Conservation (phyloP, 2,113 vertebrate genomes). For the Crotalus horridus region DNA sequence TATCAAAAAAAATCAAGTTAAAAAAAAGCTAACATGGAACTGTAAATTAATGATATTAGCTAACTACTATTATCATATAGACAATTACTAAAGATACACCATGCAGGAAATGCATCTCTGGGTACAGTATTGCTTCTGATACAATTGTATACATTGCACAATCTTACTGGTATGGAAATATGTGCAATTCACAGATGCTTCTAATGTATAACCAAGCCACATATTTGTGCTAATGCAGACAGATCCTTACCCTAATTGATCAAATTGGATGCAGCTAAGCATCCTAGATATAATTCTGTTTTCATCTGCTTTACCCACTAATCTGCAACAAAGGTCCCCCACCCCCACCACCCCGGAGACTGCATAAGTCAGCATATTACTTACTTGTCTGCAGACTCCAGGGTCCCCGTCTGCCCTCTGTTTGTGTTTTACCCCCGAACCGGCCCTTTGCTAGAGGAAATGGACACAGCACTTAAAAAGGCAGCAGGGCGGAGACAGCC, state of each 20-base stretch:
- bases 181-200: background rate
- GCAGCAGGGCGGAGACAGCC: constrained; percentile 34
- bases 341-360: constrained; percentile 9
- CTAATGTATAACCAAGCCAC: constrained; percentile 20
- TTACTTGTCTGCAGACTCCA: constrained; percentile 3
- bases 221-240: constrained; percentile 24
- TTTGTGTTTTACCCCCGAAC: constrained; percentile 19
- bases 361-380: background rate
- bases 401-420: constrained; percentile 20
- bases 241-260: background rate
- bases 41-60: background rate
- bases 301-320: background rate
- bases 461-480: constrained; percentile 43
- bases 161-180: background rate
- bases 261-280: background rate
- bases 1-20: background rate
- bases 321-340: background rate
- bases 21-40: background rate
- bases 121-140: background rate
- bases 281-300: background rate
- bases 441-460: constrained; percentile 44
- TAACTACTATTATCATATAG: background rate
- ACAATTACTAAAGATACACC: background rate
- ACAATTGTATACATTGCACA: background rate
- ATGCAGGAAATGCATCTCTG: background rate